Evolutionary conservation across 2,113 vertebrate genomes (phyloP).

Genomic region (Saiga tatarica): DNA sequence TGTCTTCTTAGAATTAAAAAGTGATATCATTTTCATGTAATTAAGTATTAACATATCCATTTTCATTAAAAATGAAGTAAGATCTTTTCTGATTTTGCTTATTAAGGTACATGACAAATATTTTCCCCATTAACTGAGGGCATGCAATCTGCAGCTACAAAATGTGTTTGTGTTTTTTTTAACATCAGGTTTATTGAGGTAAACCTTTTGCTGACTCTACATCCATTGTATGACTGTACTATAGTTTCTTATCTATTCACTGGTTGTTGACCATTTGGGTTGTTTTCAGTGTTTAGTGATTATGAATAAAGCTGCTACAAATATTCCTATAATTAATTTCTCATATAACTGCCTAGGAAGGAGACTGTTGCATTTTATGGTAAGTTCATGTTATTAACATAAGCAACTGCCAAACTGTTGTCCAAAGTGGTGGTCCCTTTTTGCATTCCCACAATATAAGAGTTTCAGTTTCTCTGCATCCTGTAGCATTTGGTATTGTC

Average conservation of each 20-base stretch:
- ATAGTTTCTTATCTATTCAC: background rate
- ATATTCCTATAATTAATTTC: background rate
- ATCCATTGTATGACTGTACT: background rate
- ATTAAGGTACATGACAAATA: conserved; percentile 2
- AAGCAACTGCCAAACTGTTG: background rate
- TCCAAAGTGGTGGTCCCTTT: background rate
- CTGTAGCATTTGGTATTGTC: background rate
- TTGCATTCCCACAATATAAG: background rate
- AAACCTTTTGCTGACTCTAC: background rate
- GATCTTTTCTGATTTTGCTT: background rate
- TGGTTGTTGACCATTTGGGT: background rate
- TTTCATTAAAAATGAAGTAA: conserved; percentile 18
- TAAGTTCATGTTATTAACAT: background rate
- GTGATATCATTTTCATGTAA: background rate
- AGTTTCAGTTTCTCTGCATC: background rate
- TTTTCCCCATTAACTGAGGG: background rate
- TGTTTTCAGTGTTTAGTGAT: background rate
- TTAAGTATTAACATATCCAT: background rate
- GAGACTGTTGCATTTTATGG: background rate
- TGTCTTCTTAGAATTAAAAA: background rate
- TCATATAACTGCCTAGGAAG: background rate
- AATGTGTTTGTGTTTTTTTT: background rate
- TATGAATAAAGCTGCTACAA: background rate
- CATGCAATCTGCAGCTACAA: background rate
- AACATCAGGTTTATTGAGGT: background rate